These are phyloP conservation scores for Pagrus major DNA, from an alignment of 2,113 vertebrate species.

Conservation along the genomic window DNA sequence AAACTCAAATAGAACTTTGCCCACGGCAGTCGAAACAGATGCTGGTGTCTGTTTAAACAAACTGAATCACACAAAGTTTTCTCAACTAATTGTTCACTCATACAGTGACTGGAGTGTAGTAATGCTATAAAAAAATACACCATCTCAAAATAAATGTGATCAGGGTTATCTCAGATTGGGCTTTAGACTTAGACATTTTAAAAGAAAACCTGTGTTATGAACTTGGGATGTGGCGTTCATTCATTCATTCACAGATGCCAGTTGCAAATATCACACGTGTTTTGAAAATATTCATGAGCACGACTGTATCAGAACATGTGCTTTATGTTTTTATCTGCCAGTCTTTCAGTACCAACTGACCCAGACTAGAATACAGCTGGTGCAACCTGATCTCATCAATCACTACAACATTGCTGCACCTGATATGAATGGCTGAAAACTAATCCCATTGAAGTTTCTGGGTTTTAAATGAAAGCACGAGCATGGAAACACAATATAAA, in stretches of 20 bases:
- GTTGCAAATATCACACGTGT: neutral
- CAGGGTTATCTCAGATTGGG: neutral
- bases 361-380: neutral
- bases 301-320: neutral
- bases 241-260: neutral
- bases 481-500: neutral
- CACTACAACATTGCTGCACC: neutral
- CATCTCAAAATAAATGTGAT: neutral
- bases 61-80: neutral
- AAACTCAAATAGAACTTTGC: neutral
- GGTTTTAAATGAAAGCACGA: neutral
- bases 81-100: neutral
- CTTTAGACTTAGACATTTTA: neutral
- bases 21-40: neutral
- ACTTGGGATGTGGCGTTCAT: neutral
- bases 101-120: neutral
- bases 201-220: neutral
- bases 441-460: neutral
- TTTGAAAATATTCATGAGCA: too few relatives aligned
- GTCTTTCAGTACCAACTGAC: neutral
- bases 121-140: neutral
- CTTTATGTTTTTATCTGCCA: neutral
- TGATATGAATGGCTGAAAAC: neutral
- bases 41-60: neutral
- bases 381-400: neutral